Conservation (phyloP, 2,113 vertebrate genomes). For the Nycticryphes semicollaris region DNA sequence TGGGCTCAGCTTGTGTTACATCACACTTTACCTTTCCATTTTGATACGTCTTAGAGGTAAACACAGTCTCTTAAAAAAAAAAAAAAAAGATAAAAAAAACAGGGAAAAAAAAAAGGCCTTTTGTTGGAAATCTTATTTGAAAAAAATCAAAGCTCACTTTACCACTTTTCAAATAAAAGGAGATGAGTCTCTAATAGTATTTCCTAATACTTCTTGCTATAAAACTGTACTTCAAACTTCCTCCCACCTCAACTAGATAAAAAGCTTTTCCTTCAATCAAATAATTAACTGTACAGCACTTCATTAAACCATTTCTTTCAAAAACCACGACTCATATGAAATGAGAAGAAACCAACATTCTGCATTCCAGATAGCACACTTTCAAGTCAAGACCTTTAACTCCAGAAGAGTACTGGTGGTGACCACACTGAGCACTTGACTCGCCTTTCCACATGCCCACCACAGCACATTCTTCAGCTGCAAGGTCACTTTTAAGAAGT, state of each 20-base stretch:
- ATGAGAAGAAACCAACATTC: neutral
- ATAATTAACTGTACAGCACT: neutral
- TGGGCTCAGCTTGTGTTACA: neutral
- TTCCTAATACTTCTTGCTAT: neutral
- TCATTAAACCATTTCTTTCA: neutral
- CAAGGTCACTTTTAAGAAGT: slow-evolving; percentile 17
- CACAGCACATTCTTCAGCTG: slow-evolving; percentile 9
- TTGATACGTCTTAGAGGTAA: neutral
- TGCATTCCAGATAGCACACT: neutral
- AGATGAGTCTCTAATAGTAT: neutral
- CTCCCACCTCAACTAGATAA: neutral
- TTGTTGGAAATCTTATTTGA: neutral
- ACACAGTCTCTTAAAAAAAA: neutral
- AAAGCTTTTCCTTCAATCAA: neutral
- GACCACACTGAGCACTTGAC: neutral
- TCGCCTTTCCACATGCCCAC: neutral
- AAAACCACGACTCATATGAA: neutral
- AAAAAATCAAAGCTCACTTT: neutral
- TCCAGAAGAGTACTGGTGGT: neutral
- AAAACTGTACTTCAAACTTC: neutral
- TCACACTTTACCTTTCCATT: neutral
- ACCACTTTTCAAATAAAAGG: neutral
- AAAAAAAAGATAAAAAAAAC: neutral
- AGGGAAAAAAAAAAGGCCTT: neutral
- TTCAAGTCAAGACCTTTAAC: neutral